Evolutionary conservation across 1,140 invertebrate genomes (phyloP).

Genomic region (Listronotus oregonensis): DNA sequence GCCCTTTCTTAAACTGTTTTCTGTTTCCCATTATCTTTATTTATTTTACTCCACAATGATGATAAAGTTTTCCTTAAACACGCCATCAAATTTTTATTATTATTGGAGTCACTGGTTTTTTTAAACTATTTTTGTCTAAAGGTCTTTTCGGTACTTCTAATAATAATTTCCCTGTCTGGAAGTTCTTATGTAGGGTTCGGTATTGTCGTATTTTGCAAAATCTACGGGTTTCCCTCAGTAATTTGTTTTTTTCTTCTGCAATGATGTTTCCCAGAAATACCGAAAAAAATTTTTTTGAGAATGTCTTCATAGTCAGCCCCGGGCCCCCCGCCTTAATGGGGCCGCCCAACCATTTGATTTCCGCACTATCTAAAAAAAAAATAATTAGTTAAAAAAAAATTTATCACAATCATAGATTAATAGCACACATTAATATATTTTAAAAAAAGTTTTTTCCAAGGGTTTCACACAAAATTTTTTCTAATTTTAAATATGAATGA

Average conservation of each 20-base stretch:
- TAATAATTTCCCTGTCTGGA: conserved; percentile 48
- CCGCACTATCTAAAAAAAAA: conserved; percentile 41
- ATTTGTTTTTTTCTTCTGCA: conserved; percentile 52
- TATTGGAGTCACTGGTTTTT: conserved; percentile 41
- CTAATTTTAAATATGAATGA: too few species aligned
- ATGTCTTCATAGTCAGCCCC: conserved; percentile 58
- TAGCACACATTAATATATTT: too few species aligned
- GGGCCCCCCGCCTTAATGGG: conserved; percentile 48
- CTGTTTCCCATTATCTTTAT: conserved; percentile 22
- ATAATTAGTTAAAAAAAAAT: too few species aligned
- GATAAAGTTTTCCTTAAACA: conserved; percentile 54
- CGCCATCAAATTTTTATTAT: conserved; percentile 46
- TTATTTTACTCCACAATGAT: conserved; percentile 48
- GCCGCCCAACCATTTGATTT: conserved; percentile 38
- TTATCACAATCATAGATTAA: too few species aligned
- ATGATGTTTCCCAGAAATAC: conserved; percentile 59
- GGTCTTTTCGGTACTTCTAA: conserved; percentile 54
- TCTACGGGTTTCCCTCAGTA: conserved; percentile 37
- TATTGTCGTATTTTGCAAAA: conserved; percentile 43
- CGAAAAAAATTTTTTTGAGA: conserved; percentile 63
- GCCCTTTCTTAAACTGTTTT: conserved; percentile 8
- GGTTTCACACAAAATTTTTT: too few species aligned
- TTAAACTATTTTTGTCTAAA: conserved; percentile 38
- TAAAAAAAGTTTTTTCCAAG: too few species aligned
- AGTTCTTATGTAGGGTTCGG: conserved; percentile 52